phyloP scores from a whole-genome alignment of 2,888 invertebrate genomes.

The Myathropa florea region DNA sequence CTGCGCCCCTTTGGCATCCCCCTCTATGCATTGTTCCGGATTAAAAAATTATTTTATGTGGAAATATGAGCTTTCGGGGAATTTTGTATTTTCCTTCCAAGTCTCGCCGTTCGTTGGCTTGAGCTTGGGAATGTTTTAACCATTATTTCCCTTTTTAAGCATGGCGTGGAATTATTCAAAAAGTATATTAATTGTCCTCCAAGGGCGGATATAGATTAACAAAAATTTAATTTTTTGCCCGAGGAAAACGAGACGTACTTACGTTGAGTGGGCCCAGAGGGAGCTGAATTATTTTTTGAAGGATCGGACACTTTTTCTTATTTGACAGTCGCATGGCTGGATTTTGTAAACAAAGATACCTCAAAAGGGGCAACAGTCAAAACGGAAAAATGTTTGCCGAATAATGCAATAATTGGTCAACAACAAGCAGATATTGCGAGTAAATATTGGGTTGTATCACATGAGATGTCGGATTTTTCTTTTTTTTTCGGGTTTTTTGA shows the following conservation, averaged over 20 bases:
- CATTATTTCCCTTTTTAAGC: neutral
- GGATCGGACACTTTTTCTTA: too few species aligned
- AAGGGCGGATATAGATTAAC: neutral
- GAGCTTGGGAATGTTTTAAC: neutral
- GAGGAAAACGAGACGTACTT: neutral
- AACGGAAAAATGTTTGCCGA: too few species aligned
- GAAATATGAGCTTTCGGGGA: conserved; percentile 40
- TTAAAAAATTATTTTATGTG: conserved; percentile 42
- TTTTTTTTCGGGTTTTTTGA: too few species aligned
- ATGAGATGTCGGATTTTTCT: too few species aligned
- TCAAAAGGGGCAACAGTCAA: too few species aligned
- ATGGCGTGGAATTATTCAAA: neutral
- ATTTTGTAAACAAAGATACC: too few species aligned
- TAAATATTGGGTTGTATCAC: too few species aligned
- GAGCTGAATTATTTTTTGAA: neutral
- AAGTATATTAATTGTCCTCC: neutral
- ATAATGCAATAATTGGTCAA: too few species aligned
- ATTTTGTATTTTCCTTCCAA: neutral
- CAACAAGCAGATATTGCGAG: too few species aligned
- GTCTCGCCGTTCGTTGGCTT: neutral
- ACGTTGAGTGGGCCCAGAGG: neutral
- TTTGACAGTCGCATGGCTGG: too few species aligned
- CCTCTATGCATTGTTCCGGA: conserved; percentile 13
- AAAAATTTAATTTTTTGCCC: neutral
- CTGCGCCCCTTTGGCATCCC: neutral